These are phyloP conservation scores for Hypothenemus hampei DNA, from an alignment of 1,140 invertebrate species.

Conservation along the genomic window DNA sequence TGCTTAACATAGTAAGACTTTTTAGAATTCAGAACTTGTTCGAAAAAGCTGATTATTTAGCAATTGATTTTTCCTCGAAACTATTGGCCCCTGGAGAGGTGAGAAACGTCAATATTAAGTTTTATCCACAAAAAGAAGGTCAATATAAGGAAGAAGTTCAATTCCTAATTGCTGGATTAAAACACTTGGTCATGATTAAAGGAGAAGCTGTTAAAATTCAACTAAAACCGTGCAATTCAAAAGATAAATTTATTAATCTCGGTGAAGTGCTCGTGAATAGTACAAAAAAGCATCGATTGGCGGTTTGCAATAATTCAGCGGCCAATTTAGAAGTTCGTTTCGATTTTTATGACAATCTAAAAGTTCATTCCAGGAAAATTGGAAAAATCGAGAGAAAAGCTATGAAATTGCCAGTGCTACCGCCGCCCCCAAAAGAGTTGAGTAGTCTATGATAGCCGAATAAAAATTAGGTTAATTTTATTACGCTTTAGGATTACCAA, in stretches of 20 bases:
- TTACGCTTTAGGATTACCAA: not conserved
- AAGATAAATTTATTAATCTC: slow-evolving; percentile 45
- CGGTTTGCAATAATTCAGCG: slow-evolving; percentile 43
- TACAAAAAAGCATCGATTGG: slow-evolving; percentile 33
- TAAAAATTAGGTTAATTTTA: not conserved
- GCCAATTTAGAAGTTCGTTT: slow-evolving; percentile 18
- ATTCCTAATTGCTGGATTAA: slow-evolving; percentile 41
- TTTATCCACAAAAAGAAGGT: slow-evolving; percentile 40
- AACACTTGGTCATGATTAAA: slow-evolving; percentile 38
- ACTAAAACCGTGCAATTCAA: slow-evolving; percentile 41
- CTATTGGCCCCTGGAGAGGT: slow-evolving; percentile 33
- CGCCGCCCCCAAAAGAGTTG: slow-evolving; percentile 10
- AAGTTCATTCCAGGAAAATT: slow-evolving; percentile 13
- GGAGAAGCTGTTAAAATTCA: slow-evolving; percentile 45
- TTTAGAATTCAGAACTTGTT: slow-evolving; percentile 42
- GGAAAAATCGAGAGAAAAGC: slow-evolving; percentile 10
- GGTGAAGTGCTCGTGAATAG: slow-evolving; percentile 39
- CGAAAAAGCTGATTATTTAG: slow-evolving; percentile 39
- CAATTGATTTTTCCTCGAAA: slow-evolving; percentile 32
- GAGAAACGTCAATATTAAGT: slow-evolving; percentile 40
- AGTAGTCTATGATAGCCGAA: not conserved
- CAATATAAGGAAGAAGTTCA: slow-evolving; percentile 39
- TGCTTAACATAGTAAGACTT: slow-evolving; percentile 1
- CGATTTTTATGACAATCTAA: slow-evolving; percentile 22
- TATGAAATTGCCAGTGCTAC: slow-evolving; percentile 19